Conservation (phyloP, 2,113 vertebrate genomes). For the Pelecanoides urinatrix region DNA sequence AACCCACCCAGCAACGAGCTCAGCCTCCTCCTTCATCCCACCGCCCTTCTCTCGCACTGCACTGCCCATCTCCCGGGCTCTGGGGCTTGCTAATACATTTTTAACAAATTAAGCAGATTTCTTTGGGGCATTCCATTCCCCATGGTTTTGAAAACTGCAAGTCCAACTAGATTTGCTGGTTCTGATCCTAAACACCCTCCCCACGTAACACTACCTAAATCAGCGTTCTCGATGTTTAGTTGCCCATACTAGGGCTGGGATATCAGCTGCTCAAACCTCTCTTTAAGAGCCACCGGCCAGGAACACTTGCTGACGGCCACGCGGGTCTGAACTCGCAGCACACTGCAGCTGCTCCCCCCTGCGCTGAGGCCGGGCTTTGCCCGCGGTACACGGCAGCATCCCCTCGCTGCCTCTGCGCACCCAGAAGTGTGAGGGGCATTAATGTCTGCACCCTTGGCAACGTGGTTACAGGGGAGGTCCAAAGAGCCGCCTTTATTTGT, state of each 20-base stretch:
- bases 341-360: rapidly evolving
- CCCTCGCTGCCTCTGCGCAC: not conserved
- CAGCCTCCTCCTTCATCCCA: not conserved
- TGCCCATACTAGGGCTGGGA: not conserved
- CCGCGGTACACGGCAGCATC: not conserved
- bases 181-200: not conserved
- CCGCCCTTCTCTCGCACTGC: not conserved
- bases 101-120: not conserved
- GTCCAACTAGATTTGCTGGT: not conserved
- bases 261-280: not conserved
- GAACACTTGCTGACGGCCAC: not conserved
- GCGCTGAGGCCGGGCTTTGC: not conserved
- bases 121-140: not conserved
- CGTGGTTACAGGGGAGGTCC: not conserved
- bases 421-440: not conserved
- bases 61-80: rapidly evolving
- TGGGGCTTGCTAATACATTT: not conserved
- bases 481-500: not conserved
- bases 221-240: not conserved
- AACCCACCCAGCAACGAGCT: rapidly evolving
- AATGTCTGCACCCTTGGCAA: not conserved
- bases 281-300: not conserved
- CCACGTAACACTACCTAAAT: not conserved
- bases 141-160: not conserved
- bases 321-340: not conserved